phyloP scores from a whole-genome alignment of 2,888 invertebrate genomes.

The Drosophila quinaria region DNA sequence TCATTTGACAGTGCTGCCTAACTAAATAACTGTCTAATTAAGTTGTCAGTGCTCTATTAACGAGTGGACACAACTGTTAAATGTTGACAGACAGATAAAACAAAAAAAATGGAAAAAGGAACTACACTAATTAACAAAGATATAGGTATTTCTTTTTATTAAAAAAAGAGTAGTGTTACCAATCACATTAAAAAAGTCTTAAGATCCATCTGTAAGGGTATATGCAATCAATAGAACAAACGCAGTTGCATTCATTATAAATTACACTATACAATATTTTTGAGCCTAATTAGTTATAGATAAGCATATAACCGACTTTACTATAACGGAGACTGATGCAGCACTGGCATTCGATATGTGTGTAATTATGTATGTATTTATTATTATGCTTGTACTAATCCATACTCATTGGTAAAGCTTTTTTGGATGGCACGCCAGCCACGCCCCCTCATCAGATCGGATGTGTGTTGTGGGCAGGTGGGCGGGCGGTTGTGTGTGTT shows the following conservation, averaged over 20 bases:
- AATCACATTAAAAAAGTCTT: not conserved
- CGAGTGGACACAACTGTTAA: not conserved
- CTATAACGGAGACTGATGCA: conserved; percentile 71
- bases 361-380: conserved; percentile 47
- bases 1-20: too few species aligned
- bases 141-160: too few species aligned
- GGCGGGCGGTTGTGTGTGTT: conserved; percentile 15
- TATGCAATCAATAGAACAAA: conserved; percentile 17
- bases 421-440: conserved; percentile 48
- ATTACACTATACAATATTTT: conserved; percentile 14
- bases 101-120: not conserved
- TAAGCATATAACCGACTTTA: conserved; percentile 43
- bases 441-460: not conserved
- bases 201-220: conserved; percentile 28
- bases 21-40: not conserved
- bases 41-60: not conserved
- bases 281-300: conserved; percentile 43
- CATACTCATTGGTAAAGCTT: conserved; percentile 13
- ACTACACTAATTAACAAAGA: too few species aligned
- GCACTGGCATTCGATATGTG: conserved; percentile 42
- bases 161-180: not conserved
- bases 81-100: not conserved
- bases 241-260: conserved; percentile 14
- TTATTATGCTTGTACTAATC: conserved; percentile 21
- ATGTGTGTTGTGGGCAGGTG: not conserved